phyloP scores from a whole-genome alignment of 1,140 invertebrate genomes.

The Leptonema lineaticorne region DNA sequence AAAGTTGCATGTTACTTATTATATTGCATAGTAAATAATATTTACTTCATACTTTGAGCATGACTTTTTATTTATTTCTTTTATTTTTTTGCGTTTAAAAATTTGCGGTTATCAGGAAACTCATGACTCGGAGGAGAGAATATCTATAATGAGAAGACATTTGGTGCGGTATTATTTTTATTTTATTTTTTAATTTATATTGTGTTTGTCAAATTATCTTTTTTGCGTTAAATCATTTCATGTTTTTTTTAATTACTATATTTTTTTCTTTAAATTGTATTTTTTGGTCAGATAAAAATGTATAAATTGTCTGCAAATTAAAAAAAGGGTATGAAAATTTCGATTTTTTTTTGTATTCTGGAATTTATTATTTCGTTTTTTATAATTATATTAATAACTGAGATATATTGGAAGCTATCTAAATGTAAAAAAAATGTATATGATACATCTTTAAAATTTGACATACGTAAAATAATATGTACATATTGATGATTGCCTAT shows the following conservation, averaged over 20 bases:
- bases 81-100: conserved; percentile 32
- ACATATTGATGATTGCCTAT: not conserved
- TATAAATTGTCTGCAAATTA: no score
- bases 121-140: conserved; percentile 36
- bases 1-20: no score
- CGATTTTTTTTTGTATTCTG: no score
- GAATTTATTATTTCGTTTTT: not conserved
- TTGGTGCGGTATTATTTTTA: conserved; percentile 39
- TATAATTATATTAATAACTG: no score
- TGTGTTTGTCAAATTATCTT: no score
- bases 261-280: not conserved
- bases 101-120: conserved; percentile 40
- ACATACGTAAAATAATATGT: conserved; percentile 13
- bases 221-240: not conserved
- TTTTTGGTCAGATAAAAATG: no score
- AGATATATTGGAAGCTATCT: no score
- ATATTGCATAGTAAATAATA: no score
- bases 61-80: conserved; percentile 11
- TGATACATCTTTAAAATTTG: conserved; percentile 11
- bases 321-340: no score
- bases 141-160: conserved; percentile 36
- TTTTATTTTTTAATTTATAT: conserved; percentile 24
- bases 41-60: no score
- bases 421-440: no score
- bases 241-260: not conserved